Conservation (phyloP, 2,113 vertebrate species). For the Actenoides lindsayi region DNA sequence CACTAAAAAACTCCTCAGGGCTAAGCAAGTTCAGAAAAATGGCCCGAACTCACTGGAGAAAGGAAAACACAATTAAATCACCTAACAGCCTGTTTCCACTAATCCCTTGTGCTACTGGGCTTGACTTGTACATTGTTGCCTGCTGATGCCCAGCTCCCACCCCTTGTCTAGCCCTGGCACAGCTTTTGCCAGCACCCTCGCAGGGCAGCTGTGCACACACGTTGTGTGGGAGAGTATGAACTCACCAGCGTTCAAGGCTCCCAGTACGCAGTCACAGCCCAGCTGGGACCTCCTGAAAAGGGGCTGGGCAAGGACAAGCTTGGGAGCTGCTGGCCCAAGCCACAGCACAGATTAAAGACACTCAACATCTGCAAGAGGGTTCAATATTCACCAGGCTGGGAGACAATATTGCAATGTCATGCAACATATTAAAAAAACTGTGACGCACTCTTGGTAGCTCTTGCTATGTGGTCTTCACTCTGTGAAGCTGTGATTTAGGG, state of each 20-base stretch:
- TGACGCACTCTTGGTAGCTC: not conserved
- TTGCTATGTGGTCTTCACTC: not conserved
- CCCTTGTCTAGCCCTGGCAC: not conserved
- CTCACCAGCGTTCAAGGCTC: not conserved
- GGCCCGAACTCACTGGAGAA: not conserved
- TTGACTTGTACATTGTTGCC: not conserved
- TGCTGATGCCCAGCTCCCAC: not conserved
- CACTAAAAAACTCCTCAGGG: not conserved
- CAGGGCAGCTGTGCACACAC: fast-evolving
- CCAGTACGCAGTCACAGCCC: too few species aligned
- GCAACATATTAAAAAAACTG: not conserved
- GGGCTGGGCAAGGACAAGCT: not conserved
- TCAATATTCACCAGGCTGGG: not conserved
- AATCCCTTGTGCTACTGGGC: not conserved
- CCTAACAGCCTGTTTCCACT: not conserved
- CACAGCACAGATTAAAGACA: not conserved
- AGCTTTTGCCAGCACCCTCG: not conserved
- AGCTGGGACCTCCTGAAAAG: fast-evolving
- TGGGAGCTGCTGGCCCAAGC: not conserved
- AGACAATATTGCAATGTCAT: not conserved
- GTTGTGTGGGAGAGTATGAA: not conserved
- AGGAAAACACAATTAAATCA: slow-evolving; percentile 42
- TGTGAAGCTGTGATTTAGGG: not conserved
- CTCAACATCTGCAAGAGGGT: fast-evolving
- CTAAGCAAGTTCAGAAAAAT: slow-evolving; percentile 1